Conservation (phyloP, 2,888 invertebrate genomes). For the Salticus scenicus region DNA sequence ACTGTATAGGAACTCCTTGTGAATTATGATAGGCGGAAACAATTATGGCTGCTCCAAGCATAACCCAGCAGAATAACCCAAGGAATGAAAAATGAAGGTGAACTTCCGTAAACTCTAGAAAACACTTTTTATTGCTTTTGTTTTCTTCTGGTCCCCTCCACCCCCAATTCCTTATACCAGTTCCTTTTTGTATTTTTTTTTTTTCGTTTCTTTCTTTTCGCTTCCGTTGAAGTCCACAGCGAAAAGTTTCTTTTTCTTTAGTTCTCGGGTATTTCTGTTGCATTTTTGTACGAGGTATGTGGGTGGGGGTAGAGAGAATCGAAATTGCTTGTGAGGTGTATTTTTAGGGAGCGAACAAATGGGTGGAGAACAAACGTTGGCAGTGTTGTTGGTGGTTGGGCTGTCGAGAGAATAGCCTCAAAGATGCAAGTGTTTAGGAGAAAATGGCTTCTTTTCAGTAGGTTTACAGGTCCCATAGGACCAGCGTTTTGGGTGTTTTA, state of each 20-base stretch:
- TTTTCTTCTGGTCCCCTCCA: conserved; percentile 15
- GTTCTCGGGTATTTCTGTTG: conserved; percentile 44
- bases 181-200: conserved; percentile 28
- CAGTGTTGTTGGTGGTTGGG: conserved; percentile 40
- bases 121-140: conserved; percentile 67
- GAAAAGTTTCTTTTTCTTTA: conserved; percentile 59
- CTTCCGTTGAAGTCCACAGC: conserved; percentile 55
- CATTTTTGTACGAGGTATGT: conserved; percentile 22
- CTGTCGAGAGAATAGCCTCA: conserved; percentile 51
- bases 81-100: conserved; percentile 62
- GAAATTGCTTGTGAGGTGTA: conserved; percentile 63
- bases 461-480: conserved; percentile 63
- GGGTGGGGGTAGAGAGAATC: not conserved
- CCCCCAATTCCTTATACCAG: conserved; percentile 13
- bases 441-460: conserved; percentile 64
- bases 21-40: conserved; percentile 67
- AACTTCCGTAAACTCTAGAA: conserved; percentile 61
- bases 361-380: conserved; percentile 56
- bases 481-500: conserved; percentile 40
- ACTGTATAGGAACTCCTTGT: conserved; percentile 40
- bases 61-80: conserved; percentile 24
- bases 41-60: conserved; percentile 60
- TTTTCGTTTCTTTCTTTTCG: not conserved
- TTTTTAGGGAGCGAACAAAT: conserved; percentile 67
- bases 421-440: conserved; percentile 65